phyloP scores from a whole-genome alignment of 2,113 vertebrate species.

The Oreochromis tanganicae region DNA sequence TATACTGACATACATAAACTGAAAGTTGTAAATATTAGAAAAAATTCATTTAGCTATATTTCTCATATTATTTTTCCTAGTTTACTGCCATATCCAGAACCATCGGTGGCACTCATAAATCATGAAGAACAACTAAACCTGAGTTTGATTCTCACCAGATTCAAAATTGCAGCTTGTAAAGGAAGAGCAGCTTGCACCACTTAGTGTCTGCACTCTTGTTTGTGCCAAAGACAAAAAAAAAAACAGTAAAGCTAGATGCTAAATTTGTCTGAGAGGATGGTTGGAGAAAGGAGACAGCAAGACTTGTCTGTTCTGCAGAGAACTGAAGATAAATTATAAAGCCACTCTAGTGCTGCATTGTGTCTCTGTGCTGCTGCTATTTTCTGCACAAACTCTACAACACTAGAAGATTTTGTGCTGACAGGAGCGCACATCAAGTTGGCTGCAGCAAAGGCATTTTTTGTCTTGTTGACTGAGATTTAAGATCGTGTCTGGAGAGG shows the following conservation, averaged over 20 bases:
- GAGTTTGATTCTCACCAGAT: neutral
- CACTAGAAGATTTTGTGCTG: conserved; percentile 16
- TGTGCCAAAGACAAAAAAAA: neutral
- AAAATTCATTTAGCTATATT: neutral
- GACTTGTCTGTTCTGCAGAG: conserved; percentile 26
- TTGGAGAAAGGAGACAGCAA: neutral
- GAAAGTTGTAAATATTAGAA: too few species aligned
- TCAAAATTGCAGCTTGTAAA: neutral
- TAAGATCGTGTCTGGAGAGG: conserved; percentile 9
- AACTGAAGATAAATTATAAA: conserved; percentile 40
- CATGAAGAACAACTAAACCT: neutral
- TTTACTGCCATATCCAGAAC: neutral
- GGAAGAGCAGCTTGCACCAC: neutral
- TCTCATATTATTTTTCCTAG: neutral
- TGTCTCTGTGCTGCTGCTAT: conserved; percentile 18
- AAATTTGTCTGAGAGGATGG: neutral
- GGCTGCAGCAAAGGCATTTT: conserved; percentile 11
- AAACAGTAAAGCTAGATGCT: neutral
- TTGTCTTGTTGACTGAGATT: conserved; percentile 31
- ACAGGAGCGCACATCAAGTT: conserved; percentile 13
- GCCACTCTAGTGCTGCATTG: neutral
- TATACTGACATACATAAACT: neutral
- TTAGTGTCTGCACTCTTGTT: neutral
- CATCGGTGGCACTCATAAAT: neutral
- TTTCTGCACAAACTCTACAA: conserved; percentile 38